A percentile compares a stretch with the other conserved stretches of the same genome.
phyloP scores from a whole-genome alignment of 2,888 invertebrate species.

The Cordilura impudica region DNA sequence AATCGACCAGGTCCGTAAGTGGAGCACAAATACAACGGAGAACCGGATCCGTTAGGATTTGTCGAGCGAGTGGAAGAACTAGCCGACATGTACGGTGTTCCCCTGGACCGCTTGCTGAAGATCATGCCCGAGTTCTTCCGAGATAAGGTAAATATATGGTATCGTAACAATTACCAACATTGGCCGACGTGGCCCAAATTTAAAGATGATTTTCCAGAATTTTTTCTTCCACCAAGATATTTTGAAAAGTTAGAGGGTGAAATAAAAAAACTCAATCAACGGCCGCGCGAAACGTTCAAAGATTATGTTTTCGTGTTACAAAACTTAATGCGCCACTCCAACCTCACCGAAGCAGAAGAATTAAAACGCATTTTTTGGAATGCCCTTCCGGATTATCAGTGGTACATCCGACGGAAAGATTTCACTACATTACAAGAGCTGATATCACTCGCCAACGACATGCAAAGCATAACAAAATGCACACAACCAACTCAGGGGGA shows the following conservation, averaged over 20 bases:
- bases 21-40: background rate
- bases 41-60: background rate
- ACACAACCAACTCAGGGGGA: too few relatives aligned
- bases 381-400: background rate
- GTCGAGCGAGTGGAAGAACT: too few relatives aligned
- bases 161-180: background rate
- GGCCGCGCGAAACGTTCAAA: too few relatives aligned
- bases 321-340: constrained; percentile 1
- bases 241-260: constrained; percentile 37
- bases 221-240: too few relatives aligned
- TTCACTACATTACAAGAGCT: background rate
- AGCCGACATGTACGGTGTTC: too few relatives aligned
- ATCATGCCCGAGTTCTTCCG: too few relatives aligned
- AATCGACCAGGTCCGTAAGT: too few relatives aligned
- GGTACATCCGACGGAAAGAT: constrained; percentile 7
- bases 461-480: too few relatives aligned
- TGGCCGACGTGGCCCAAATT: background rate
- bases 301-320: constrained; percentile 8
- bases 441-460: background rate
- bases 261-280: constrained; percentile 5
- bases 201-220: background rate
- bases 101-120: too few relatives aligned
- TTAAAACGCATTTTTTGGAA: constrained; percentile 28
- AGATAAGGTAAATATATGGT: too few relatives aligned
- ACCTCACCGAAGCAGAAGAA: background rate